A percentile compares a stretch with the other conserved stretches of the same genome.
These are phyloP conservation scores for Crotalus horridus DNA, from an alignment of 2,113 vertebrate species.

Conservation along the genomic window DNA sequence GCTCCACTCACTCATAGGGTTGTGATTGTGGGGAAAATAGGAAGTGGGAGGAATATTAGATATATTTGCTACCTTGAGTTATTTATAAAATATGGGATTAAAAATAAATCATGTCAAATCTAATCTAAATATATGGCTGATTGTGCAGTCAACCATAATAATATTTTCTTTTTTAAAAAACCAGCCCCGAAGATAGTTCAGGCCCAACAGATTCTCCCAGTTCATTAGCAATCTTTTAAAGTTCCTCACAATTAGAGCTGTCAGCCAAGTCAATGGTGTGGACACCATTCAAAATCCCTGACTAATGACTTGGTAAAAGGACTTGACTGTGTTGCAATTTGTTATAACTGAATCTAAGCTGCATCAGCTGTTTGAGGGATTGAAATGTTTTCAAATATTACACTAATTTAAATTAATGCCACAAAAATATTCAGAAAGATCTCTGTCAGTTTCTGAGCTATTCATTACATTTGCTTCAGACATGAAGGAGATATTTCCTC, in stretches of 20 bases:
- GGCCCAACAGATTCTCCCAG: conserved; percentile 70
- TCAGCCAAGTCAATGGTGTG: conserved; percentile 65
- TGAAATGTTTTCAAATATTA: conserved; percentile 81
- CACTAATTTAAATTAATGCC: conserved; percentile 81
- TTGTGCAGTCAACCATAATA: neutral
- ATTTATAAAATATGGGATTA: neutral
- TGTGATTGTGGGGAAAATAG: neutral
- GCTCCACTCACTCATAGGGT: neutral
- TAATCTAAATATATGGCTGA: neutral
- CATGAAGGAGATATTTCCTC: conserved; percentile 54
- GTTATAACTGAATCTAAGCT: conserved; percentile 84
- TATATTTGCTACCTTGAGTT: neutral
- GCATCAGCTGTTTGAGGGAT: conserved; percentile 84
- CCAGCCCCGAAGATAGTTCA: conserved; percentile 71
- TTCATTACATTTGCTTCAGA: conserved; percentile 58
- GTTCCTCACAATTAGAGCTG: conserved; percentile 82
- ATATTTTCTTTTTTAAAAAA: conserved; percentile 53
- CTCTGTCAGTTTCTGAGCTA: conserved; percentile 64
- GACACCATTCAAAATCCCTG: conserved; percentile 72
- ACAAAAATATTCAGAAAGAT: conserved; percentile 61
- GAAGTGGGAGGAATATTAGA: neutral
- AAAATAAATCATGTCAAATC: neutral
- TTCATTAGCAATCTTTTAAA: conserved; percentile 87
- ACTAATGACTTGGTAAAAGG: conserved; percentile 88
- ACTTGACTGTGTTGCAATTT: conserved; percentile 80